Base-by-base conservation (phyloP, 2,113 vertebrate species). In the Poeciliopsis occidentalis region DNA sequence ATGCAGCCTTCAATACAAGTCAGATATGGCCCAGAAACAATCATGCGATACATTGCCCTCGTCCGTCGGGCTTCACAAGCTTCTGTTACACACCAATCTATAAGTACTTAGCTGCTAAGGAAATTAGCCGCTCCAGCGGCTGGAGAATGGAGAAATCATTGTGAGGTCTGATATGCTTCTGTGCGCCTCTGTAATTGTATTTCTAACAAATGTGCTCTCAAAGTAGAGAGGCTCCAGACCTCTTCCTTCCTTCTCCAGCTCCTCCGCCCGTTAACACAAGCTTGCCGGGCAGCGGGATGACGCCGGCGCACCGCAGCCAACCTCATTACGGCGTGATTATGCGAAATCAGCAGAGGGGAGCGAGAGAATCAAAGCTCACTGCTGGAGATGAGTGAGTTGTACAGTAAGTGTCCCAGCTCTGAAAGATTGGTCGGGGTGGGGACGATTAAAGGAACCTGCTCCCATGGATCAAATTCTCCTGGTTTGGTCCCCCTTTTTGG, bases 91-190 rank as follows among this genome's bases (percentile, higher is more conserved):
- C 73, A 75, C 75, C 89, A 85, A 92, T 92, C 88, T 87, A 89
- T 88, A 92, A 93, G 88, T 89, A 86, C 90, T 89, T 87, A 85
- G 81, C 86, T 70, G 84, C 88, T 80, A 79, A 89, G 89, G 83
- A 92, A 93, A 94, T 94, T 91, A 94, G 88, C 85, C 83, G 91
- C 93, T 92, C 90, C 83, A 87, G 67, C 77, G 86, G 85, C 85
- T 90, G 71, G 89, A 85, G 91, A 89, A 93, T 92, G 91, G 89
- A 88, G 89, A 93, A 92, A 89, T 92, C 88, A 92, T 92, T 92
- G 89, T 75, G 75, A 75, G 67, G 83, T 69, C 67, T 8, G 79
- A 82, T 87, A 90, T 91, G 91, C 91, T 88, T 89, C 89, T 88
- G 62, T 90, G 87, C 89, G 72, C 82, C 83, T 72, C 82, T 89